Percentiles rank a stretch among this genome's conserved stretches.
phyloP scores from a whole-genome alignment of 2,113 vertebrate species.

The Pluvialis apricaria region DNA sequence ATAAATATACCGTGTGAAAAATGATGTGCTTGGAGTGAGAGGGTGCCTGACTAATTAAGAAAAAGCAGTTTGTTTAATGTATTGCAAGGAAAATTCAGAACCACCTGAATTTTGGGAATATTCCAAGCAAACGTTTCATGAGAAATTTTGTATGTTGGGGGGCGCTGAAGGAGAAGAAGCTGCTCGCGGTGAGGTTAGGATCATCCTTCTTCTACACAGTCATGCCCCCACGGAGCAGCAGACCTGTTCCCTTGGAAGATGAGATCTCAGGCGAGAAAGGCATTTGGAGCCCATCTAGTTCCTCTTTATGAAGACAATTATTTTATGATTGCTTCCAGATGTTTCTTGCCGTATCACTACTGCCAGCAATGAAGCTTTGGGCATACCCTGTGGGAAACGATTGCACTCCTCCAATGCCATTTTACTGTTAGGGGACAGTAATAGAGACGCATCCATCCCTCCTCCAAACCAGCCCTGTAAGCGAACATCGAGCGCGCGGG shows the following conservation, averaged over 20 bases:
- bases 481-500: rapidly evolving
- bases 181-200: background rate
- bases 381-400: background rate
- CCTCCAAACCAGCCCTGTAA: background rate
- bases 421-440: too few relatives aligned
- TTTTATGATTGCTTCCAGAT: background rate
- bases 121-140: background rate
- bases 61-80: background rate
- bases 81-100: background rate
- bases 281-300: background rate
- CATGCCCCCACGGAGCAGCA: background rate
- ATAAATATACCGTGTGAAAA: background rate
- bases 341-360: background rate
- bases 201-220: background rate
- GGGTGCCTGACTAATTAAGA: background rate
- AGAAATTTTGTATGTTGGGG: background rate
- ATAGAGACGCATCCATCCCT: background rate
- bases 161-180: background rate
- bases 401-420: background rate
- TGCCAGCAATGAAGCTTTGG: background rate
- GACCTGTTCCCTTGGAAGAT: background rate
- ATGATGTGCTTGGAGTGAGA: background rate
- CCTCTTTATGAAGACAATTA: background rate
- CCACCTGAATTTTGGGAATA: background rate
- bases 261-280: background rate